Conservation (phyloP, 2,888 invertebrate genomes). For the Acleris emargana region DNA sequence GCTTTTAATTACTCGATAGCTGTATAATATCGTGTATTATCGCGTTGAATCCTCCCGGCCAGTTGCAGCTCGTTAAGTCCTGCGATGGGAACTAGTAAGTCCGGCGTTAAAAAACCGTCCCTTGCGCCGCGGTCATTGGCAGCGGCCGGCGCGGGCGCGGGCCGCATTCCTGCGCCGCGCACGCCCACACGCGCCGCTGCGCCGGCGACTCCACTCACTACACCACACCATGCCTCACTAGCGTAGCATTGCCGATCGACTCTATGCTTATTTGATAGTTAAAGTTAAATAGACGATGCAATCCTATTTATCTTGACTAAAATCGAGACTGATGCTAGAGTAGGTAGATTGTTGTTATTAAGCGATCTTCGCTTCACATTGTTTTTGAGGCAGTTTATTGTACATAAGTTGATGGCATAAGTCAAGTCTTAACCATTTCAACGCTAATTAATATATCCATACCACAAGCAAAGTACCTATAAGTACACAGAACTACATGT, state of each 20-base stretch:
- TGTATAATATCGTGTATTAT: constrained; percentile 16
- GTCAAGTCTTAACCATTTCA: too few relatives aligned
- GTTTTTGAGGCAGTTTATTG: too few relatives aligned
- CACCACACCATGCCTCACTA: neutral
- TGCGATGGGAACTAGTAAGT: constrained; percentile 67
- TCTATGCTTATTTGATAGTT: constrained; percentile 7
- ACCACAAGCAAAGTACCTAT: too few relatives aligned
- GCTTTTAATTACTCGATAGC: constrained; percentile 1
- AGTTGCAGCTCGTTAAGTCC: constrained; percentile 46
- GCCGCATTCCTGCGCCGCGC: constrained; percentile 51
- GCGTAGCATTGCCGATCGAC: too few relatives aligned
- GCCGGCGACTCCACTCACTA: neutral
- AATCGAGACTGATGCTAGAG: too few relatives aligned
- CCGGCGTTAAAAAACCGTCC: constrained; percentile 76
- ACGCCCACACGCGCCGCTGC: constrained; percentile 65
- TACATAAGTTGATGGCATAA: too few relatives aligned
- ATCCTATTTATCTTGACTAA: neutral
- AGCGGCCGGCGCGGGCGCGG: constrained; percentile 74
- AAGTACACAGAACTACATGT: too few relatives aligned
- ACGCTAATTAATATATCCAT: too few relatives aligned
- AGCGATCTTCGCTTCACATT: too few relatives aligned
- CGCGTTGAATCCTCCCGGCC: constrained; percentile 23
- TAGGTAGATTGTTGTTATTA: too few relatives aligned
- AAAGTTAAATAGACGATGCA: neutral
- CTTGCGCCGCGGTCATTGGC: constrained; percentile 79